Base-by-base conservation (phyloP, 92 coral and sea anemone species). In the Umimayanthus kanabou region DNA sequence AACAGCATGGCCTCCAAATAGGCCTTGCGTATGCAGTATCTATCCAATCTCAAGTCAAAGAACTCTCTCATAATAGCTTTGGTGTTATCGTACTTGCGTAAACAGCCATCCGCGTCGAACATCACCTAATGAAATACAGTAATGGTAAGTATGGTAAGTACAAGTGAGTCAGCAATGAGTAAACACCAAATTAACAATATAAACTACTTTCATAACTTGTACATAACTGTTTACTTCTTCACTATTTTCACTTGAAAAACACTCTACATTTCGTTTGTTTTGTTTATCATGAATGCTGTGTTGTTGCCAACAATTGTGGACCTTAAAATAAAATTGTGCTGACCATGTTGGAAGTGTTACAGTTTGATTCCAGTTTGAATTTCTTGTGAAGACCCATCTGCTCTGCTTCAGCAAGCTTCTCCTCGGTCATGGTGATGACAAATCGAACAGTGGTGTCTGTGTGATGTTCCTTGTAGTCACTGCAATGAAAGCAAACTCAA, bases 381-480 rank as follows among this genome's bases (percentile, higher is more conserved):
- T 94, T 97, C 97, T 95, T 97, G 90, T 95, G 89, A 43, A 97
- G 86, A 43, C 98, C 99, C 30, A 89, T 4, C 81, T 90, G 92
- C 69, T 97, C 99, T 42, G 93, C 94, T 80, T 93, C 98, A 11
- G 94, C 91, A 15, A 97, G 85, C 90, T 97, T 96, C 58, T 93
- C 97, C 71, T 97, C 99, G 14, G 96, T 66, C 98, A 97, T 93
- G 43, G 90, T 88, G 23, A 97, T 86, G 4, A 82, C 64, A 82
- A 97, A 97, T 80, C 89, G 92, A 69, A 97, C 99, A 25, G 94
- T 86, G 3, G 93, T 92, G 80, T 97, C 99, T 14, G 99, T 95
- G 87, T 97, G 94, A 91, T 97, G 92, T 85, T 97, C 99, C 84
- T 92, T 97, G 95, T 97, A 97, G 86, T 97, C 96, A 82, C 99